These are phyloP conservation scores for Melanostoma mellinum DNA, from an alignment of 2,888 invertebrate species.

Conservation along the genomic window DNA sequence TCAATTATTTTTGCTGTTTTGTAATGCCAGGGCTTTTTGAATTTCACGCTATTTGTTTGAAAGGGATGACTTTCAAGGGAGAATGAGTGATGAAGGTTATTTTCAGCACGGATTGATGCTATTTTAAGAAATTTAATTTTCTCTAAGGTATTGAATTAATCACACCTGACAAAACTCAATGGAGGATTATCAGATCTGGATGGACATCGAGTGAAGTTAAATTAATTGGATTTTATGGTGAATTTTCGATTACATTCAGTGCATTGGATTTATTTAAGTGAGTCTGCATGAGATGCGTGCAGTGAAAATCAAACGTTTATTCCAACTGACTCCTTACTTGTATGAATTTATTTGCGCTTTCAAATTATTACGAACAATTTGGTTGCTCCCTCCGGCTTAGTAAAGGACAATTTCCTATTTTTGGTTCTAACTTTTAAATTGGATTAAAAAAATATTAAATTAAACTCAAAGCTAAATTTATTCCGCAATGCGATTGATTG, in stretches of 20 bases:
- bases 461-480: too few species aligned
- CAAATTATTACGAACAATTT: too few species aligned
- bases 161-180: conserved; percentile 36
- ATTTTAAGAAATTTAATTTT: conserved; percentile 58
- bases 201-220: conserved; percentile 17
- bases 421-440: too few species aligned
- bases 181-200: neutral
- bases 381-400: too few species aligned
- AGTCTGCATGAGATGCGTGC: neutral
- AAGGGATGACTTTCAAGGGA: conserved; percentile 24
- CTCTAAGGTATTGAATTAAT: conserved; percentile 40
- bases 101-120: conserved; percentile 35
- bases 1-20: neutral
- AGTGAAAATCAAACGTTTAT: too few species aligned
- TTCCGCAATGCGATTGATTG: too few species aligned
- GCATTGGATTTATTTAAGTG: neutral
- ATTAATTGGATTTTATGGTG: conserved; percentile 45
- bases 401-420: too few species aligned
- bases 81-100: conserved; percentile 49
- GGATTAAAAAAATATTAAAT: too few species aligned
- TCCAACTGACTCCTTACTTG: too few species aligned
- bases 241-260: conserved; percentile 7
- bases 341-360: too few species aligned
- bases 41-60: conserved; percentile 29
- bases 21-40: neutral